These are phyloP conservation scores for Heterotilapia buettikoferi DNA, from an alignment of 2,113 vertebrate species.

Conservation along the genomic window DNA sequence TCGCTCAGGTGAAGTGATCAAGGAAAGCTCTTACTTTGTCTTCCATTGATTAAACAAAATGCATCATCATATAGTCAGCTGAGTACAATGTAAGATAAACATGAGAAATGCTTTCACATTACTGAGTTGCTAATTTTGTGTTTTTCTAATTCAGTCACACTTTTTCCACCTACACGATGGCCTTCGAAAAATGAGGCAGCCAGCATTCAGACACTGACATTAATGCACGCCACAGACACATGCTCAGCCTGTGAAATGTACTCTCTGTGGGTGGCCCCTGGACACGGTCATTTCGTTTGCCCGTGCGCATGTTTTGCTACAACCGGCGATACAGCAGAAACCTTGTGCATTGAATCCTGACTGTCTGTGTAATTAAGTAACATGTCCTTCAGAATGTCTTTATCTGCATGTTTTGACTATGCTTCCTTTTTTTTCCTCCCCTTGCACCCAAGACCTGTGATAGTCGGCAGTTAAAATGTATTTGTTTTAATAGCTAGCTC, in stretches of 20 bases:
- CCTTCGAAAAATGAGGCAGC: constrained; percentile 9
- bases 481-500: constrained; percentile 26
- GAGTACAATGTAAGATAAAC: constrained; percentile 23
- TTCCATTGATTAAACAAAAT: constrained; percentile 43
- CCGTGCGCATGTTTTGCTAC: constrained; percentile 67
- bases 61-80: not conserved
- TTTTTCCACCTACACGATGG: not conserved
- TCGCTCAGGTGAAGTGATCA: constrained; percentile 30
- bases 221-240: constrained; percentile 19
- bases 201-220: constrained; percentile 17
- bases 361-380: constrained; percentile 45
- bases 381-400: constrained; percentile 54
- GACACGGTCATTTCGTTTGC: constrained; percentile 44
- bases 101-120: not conserved
- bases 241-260: constrained; percentile 19
- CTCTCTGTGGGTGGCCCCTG: constrained; percentile 2
- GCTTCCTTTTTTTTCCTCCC: constrained; percentile 42
- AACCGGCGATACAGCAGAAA: constrained; percentile 27
- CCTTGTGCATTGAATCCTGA: constrained; percentile 42
- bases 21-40: constrained; percentile 35
- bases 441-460: constrained; percentile 35
- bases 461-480: constrained; percentile 33
- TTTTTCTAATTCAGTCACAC: not conserved
- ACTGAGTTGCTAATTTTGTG: not conserved
- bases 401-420: constrained; percentile 71